These are phyloP conservation scores for Umimayanthus chanpuru DNA, from an alignment of 92 coral and sea anemone genomes.

Conservation along the genomic window DNA sequence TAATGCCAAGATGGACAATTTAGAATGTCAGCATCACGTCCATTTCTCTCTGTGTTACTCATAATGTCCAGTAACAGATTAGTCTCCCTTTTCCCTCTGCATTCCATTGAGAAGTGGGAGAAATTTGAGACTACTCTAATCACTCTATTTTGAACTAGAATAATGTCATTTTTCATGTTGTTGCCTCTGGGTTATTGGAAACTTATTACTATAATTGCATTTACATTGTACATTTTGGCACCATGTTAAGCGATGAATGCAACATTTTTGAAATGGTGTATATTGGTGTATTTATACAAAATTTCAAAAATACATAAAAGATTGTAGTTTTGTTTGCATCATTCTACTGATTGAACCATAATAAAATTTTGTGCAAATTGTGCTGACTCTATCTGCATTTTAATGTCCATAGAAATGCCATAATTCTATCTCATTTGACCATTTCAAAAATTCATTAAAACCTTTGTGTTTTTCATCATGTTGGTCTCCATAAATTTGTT, in stretches of 20 bases:
- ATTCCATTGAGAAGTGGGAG: not conserved
- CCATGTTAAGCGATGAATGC: too few species aligned
- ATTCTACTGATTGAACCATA: not conserved
- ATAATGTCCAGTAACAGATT: not conserved
- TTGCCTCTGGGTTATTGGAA: not conserved
- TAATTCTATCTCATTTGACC: not conserved
- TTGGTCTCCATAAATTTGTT: conserved; percentile 3
- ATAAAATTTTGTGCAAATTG: not conserved
- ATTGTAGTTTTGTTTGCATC: not conserved
- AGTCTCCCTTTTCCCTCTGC: not conserved
- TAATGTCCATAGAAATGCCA: conserved; percentile 1
- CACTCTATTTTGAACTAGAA: too few species aligned
- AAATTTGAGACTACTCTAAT: conserved; percentile 3
- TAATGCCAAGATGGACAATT: not conserved
- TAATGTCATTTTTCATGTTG: not conserved
- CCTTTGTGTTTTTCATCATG: conserved; percentile 1
- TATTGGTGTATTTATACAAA: conserved; percentile 11
- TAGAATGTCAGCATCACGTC: not conserved
- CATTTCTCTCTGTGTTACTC: not conserved
- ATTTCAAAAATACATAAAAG: not conserved
- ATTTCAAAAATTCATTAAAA: not conserved
- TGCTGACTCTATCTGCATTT: not conserved
- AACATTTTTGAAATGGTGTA: not conserved
- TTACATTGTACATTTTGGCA: not conserved
- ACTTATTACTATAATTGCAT: not conserved